These are phyloP conservation scores for Agrotis ipsilon DNA, from an alignment of 2,888 invertebrate genomes.

Conservation along the genomic window DNA sequence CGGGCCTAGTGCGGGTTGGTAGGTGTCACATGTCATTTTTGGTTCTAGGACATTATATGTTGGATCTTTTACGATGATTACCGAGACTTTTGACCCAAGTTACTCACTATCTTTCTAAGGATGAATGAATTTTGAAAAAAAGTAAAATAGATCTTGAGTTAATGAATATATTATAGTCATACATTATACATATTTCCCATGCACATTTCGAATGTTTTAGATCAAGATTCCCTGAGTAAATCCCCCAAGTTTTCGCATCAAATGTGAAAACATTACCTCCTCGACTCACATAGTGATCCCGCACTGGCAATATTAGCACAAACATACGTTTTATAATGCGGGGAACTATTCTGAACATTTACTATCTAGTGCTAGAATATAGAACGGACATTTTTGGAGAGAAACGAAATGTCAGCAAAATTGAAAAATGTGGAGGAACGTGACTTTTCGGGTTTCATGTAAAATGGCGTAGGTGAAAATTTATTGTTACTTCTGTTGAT, in stretches of 20 bases:
- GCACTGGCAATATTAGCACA: constrained; percentile 35
- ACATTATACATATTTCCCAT: no score
- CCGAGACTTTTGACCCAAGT: no score
- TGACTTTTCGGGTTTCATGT: neutral
- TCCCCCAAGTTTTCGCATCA: constrained; percentile 9
- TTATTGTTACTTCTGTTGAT: neutral
- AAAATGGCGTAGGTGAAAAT: neutral
- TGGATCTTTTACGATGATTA: no score
- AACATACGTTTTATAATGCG: constrained; percentile 45
- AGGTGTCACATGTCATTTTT: no score
- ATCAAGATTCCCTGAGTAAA: constrained; percentile 8
- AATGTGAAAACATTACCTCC: constrained; percentile 38
- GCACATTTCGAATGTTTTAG: neutral
- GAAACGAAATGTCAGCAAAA: neutral
- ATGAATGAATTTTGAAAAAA: no score
- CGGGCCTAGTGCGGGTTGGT: no score
- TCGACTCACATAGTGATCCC: constrained; percentile 50
- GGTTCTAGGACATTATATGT: no score
- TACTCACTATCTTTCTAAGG: no score
- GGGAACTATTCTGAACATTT: constrained; percentile 40
- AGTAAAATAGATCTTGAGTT: no score
- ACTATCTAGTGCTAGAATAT: neutral
- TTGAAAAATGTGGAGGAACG: neutral
- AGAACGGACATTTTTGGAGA: no score
- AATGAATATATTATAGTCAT: no score